Evolutionary conservation across 2,113 vertebrate genomes (phyloP).

Genomic region (Varanus salvator): DNA sequence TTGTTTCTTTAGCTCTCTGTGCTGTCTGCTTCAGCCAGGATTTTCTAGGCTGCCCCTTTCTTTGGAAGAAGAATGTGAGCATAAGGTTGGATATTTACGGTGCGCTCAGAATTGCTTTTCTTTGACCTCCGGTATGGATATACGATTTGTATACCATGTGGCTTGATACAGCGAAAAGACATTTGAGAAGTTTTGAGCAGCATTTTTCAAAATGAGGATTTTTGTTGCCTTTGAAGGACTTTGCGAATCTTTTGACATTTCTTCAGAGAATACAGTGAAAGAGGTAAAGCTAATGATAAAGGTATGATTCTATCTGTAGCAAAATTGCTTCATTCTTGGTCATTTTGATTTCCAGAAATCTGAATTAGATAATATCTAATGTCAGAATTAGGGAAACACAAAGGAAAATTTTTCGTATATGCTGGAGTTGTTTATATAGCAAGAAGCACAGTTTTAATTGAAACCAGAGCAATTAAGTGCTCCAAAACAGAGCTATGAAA

Average conservation of each 20-base stretch:
- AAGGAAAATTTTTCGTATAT: not conserved
- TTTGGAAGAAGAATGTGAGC: not conserved
- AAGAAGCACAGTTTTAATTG: not conserved
- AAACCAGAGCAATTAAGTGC: too few species aligned
- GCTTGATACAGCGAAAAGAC: conserved; percentile 1
- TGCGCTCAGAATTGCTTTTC: not conserved
- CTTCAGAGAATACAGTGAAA: conserved; percentile 72
- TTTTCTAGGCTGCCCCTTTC: not conserved
- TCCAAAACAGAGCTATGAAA: too few species aligned
- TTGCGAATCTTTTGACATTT: conserved; percentile 77
- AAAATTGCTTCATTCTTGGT: not conserved
- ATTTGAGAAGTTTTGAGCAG: conserved; percentile 17
- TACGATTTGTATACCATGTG: conserved; percentile 23
- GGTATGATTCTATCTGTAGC: conserved; percentile 64
- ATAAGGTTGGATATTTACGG: not conserved
- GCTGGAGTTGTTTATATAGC: not conserved
- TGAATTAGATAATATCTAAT: not conserved
- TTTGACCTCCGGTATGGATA: conserved; percentile 23
- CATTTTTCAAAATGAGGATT: conserved; percentile 73
- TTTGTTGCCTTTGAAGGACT: conserved; percentile 79
- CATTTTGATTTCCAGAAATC: conserved; percentile 27
- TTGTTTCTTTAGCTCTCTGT: not conserved
- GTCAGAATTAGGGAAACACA: not conserved
- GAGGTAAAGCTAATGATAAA: conserved; percentile 78
- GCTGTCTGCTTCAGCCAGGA: not conserved